Base-by-base conservation (phyloP, 2,113 vertebrate species). In the Leucoraja erinaceus region DNA sequence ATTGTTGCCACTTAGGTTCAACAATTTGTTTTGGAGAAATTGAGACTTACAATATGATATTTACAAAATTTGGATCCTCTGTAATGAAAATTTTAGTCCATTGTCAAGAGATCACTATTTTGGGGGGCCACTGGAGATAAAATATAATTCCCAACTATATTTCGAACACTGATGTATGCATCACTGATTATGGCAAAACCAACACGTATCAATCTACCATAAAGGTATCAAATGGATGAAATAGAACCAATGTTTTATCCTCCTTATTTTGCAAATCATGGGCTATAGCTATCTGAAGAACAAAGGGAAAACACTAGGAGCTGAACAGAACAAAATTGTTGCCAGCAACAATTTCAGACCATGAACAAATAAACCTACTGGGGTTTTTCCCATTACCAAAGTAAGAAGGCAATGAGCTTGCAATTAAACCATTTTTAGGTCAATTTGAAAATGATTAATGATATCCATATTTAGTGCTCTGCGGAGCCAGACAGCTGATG, bases 381-480 rank as follows among this genome's bases (percentile, higher is more conserved):
- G 83, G 83, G 83, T 63, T 88, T 63, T 66, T n/a, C 83, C 83
- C 56, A 66, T 88, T 88, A 88, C 59, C 59, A 88, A 88, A 31
- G 83, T 88, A 28, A 88, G 59, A 88, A 63, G n/a, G 83, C 59
- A 88, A 88, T 63, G 28, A 88, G 83, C 28, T n/a, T 88, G 59
- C 59, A 88, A 88, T 88, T 88, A 88, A 88, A 31, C 59, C 59
- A 88, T 88, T 88, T 84, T 88, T 88, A 61, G 83, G 83, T 88
- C 83, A 88, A 88, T 88, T 88, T 88, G 83, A 88, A 88, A 88
- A 88, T 88, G 83, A 88, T 88, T 88, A 88, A 88, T 88, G 83
- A 88, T 88, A 31, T 25, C 61, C 83, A 66, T 31, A 88, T 88
- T 88, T 88, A 31, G 59, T 31, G 59, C n/a, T 61, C 81, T 84